Base-by-base conservation (phyloP, 1,140 invertebrate genomes). In the Manduca sexta region DNA sequence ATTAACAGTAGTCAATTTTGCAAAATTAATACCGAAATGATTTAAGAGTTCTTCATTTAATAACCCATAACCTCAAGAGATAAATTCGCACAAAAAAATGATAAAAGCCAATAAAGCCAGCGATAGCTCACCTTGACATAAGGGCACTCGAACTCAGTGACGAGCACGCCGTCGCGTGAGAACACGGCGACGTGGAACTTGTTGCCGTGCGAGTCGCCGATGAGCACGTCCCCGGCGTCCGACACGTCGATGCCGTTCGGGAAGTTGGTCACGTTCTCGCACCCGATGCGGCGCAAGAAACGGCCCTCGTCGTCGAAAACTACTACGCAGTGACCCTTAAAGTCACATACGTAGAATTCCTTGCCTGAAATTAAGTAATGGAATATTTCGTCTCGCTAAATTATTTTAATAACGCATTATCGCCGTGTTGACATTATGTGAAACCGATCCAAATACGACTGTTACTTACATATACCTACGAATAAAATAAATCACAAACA, bases 171-270 rank as follows among this genome's bases (percentile, higher is more conserved):
- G 75, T 95, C 94, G 49, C 93, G 90, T 16, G 92, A 92, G 81
- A 98, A 98, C 15, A 98, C 95, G 45, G 96, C 96, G 38, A 98
- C 95, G 79, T 98, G 97, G 77, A 98, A 98, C 63, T 96, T 92
- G 88, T 99, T 99, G 11, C 97, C 97, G 87, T 99, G 97, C 8
- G 96, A 98, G 85, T 99, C 97, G 12, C 97, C 97, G 68, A 99
- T 96, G 43, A 98, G 90, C 47, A 99, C 94, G 86, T 98, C 96
- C 34, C 97, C 97, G 52, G 94, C 94, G 86, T 97, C 96, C 38
- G 95, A 97, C 70, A 99, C 96, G 84, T 98, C 97, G 66, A 99
- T 98, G 49, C 97, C 97, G 84, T 98, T 98, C 7, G 97, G 97
- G 84, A 96, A 99, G 82, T 97, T 98, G 59, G 97, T 98, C 59